These are phyloP conservation scores for Tenualosa thibaudeaui DNA, from an alignment of 2,797 vertebrate species.

Conservation along the genomic window DNA sequence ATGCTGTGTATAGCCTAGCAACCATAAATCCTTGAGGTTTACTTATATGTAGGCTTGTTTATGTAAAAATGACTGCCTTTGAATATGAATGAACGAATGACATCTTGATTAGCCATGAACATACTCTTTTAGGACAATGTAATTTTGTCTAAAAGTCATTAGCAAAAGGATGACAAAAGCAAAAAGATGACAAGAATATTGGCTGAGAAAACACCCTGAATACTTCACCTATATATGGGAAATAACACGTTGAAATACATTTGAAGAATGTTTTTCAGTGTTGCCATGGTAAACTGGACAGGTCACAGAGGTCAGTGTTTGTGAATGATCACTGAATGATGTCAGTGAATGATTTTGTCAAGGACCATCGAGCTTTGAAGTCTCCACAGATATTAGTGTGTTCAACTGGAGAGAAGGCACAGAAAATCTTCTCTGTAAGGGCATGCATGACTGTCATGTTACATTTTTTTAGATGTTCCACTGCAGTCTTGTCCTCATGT, in stretches of 20 bases:
- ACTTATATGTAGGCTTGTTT: neutral
- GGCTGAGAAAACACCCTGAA: neutral
- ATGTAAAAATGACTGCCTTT: too few relatives aligned
- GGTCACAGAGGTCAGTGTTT: neutral
- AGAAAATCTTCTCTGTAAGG: neutral
- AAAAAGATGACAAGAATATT: neutral
- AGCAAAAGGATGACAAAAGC: neutral
- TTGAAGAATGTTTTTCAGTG: neutral
- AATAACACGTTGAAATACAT: neutral
- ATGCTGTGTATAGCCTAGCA: neutral
- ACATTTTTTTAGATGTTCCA: neutral
- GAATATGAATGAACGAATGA: neutral
- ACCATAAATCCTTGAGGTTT: neutral
- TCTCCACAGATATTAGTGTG: neutral
- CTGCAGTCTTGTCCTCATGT: neutral
- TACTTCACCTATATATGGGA: neutral
- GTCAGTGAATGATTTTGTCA: neutral
- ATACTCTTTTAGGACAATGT: neutral
- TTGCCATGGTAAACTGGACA: constrained; percentile 9
- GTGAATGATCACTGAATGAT: too few relatives aligned
- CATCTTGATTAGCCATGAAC: neutral
- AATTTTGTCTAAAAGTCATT: neutral
- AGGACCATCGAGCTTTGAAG: too few relatives aligned
- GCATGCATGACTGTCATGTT: constrained; percentile 13
- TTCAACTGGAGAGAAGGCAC: neutral